phyloP scores from a whole-genome alignment of 2,113 vertebrate species.

The Craseonycteris thonglongyai region DNA sequence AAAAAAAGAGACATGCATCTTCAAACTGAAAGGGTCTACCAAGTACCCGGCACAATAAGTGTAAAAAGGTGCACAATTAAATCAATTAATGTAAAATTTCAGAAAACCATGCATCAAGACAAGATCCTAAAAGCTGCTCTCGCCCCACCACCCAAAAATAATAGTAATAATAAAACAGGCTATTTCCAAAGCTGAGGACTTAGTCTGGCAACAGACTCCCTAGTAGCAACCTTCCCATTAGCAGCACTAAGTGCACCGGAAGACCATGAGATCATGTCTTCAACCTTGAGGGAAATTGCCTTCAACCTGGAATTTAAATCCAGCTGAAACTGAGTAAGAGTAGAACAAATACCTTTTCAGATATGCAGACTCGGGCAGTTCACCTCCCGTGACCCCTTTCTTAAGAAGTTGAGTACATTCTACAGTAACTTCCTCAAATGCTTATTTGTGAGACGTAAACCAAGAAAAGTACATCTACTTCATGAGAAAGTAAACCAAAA shows the following conservation, averaged over 20 bases:
- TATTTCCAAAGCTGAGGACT: neutral
- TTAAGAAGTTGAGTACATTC: neutral
- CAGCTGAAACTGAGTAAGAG: neutral
- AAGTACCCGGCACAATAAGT: neutral
- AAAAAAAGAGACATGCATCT: neutral
- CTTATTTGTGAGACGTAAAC: neutral
- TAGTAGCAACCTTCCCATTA: neutral
- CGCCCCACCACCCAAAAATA: neutral
- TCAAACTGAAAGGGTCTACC: neutral
- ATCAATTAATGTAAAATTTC: neutral
- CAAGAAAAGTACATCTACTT: neutral
- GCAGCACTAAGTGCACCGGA: neutral
- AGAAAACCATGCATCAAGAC: neutral
- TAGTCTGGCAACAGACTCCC: neutral
- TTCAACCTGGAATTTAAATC: neutral
- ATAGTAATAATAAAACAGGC: neutral
- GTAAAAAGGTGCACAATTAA: neutral
- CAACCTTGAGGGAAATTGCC: neutral
- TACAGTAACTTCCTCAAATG: neutral
- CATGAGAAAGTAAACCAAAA: neutral
- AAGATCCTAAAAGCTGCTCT: neutral
- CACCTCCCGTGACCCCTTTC: neutral
- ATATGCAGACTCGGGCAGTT: neutral
- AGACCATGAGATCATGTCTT: neutral
- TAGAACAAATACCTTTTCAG: neutral